phyloP scores from a whole-genome alignment of 2,888 invertebrate genomes.

The Prionchulus punctatus region DNA sequence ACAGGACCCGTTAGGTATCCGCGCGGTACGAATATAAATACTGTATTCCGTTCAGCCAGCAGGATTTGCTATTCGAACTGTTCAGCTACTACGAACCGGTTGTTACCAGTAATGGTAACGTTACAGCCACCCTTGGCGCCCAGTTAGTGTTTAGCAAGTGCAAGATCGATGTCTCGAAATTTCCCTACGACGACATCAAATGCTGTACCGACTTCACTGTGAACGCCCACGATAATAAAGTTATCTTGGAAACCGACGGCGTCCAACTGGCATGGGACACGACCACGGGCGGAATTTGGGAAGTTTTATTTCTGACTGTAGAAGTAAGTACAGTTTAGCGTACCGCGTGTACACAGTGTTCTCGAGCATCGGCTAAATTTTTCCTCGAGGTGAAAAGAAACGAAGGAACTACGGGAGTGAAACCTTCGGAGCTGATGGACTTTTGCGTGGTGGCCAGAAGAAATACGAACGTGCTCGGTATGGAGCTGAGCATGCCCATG shows the following conservation, averaged over 20 bases:
- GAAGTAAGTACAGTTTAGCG: not conserved
- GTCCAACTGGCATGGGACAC: not conserved
- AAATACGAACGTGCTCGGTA: not conserved
- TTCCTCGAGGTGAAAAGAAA: too few species aligned
- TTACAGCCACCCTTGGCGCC: not conserved
- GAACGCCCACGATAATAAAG: not conserved
- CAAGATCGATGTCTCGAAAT: not conserved
- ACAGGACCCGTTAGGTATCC: not conserved
- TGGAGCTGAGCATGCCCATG: not conserved
- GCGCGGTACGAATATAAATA: not conserved
- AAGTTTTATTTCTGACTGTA: not conserved
- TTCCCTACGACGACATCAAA: not conserved
- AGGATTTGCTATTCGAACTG: not conserved
- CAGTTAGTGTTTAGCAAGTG: not conserved
- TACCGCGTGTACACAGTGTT: too few species aligned
- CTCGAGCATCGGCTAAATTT: too few species aligned
- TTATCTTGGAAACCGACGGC: not conserved
- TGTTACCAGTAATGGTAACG: not conserved
- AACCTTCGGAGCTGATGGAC: too few species aligned
- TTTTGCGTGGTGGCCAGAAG: not conserved
- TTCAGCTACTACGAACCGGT: not conserved
- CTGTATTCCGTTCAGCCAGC: not conserved
- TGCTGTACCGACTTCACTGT: not conserved
- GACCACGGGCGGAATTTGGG: not conserved
- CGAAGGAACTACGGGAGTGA: too few species aligned